Evolutionary conservation across 1,140 invertebrate genomes (phyloP).

Genomic region (Drosophila rufa): DNA sequence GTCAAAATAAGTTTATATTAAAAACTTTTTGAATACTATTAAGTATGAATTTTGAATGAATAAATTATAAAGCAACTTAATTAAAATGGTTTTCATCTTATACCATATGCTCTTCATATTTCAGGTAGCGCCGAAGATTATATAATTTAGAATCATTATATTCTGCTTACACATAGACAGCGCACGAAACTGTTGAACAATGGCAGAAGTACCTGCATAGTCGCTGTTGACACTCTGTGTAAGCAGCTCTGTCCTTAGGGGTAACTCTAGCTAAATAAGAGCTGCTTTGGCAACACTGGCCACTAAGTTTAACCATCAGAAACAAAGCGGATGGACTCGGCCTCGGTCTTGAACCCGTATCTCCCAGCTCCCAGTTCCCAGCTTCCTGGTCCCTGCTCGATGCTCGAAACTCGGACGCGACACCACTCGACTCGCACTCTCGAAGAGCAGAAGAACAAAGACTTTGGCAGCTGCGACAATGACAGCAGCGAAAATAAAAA

Average conservation of each 20-base stretch:
- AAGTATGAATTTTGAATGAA: no score
- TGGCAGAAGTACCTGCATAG: no score
- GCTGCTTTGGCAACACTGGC: conserved; percentile 8
- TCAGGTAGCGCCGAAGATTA: no score
- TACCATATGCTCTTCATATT: no score
- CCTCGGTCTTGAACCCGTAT: conserved; percentile 21
- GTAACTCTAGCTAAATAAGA: neutral
- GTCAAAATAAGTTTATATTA: no score
- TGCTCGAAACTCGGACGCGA: conserved; percentile 36
- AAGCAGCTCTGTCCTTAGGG: neutral
- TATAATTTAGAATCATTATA: no score
- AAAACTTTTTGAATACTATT: no score
- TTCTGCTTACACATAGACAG: no score
- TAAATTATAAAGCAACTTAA: no score
- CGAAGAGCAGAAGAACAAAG: conserved; percentile 70
- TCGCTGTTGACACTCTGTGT: neutral
- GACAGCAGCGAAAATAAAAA: conserved; percentile 77
- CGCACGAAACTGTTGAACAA: no score
- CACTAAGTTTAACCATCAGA: conserved; percentile 39
- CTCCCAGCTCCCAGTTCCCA: conserved; percentile 4
- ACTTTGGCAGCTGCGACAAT: conserved; percentile 82
- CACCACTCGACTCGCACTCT: conserved; percentile 43
- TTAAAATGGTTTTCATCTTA: no score
- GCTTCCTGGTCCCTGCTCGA: conserved; percentile 19
- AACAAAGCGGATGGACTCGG: conserved; percentile 15